Evolutionary conservation across 1,140 invertebrate genomes (phyloP), one percentile per base, ranked within the genome.

Genomic region (Pissodes strobi): DNA sequence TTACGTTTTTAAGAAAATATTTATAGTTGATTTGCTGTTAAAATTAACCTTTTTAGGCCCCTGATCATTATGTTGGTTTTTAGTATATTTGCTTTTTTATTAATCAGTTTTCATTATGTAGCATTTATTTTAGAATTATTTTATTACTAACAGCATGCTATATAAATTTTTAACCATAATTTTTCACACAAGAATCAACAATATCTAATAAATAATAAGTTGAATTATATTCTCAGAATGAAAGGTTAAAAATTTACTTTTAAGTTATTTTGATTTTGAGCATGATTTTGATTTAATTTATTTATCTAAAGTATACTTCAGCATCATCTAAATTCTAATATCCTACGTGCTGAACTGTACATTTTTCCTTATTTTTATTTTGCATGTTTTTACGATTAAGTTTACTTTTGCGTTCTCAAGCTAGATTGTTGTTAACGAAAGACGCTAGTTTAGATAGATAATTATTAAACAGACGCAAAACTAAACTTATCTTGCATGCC

Each of bases 371-470:
- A 43, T 58, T 65, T 71, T 71, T 62, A 65, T 60, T 71, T 71
- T 71, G 69, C 69, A 71, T 71, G 69, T 8, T 48, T 65, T 59
- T 49, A 51, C 38, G 49, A 52, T 39, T 62, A 64, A 53, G 60
- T 64, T 63, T 68, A 63, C 22, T 67, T 68, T 64, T 64, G 51
- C 34, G 48, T 51, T 53, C 30, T 38, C 15, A 17, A 12, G 30
- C 41, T 45, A 45, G 41, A 45, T 18, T 21, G 12, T 1, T 9
- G 19, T 19, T 45, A n/a, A n/a, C n/a, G n/a, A n/a, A n/a, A n/a
- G n/a, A n/a, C n/a, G n/a, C n/a, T n/a, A n/a, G n/a, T n/a, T 27
- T 27, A 27, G 25, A 27, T 27, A 27, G 4, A 27, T 27, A 27
- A 9, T 27, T 1, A 10, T 5, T 2, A 45, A 18, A 39, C 2